Percentiles rank a stretch among this genome's conserved stretches.
Evolutionary conservation across 2,888 invertebrate genomes (phyloP).

Genomic region (Athalia cordata): DNA sequence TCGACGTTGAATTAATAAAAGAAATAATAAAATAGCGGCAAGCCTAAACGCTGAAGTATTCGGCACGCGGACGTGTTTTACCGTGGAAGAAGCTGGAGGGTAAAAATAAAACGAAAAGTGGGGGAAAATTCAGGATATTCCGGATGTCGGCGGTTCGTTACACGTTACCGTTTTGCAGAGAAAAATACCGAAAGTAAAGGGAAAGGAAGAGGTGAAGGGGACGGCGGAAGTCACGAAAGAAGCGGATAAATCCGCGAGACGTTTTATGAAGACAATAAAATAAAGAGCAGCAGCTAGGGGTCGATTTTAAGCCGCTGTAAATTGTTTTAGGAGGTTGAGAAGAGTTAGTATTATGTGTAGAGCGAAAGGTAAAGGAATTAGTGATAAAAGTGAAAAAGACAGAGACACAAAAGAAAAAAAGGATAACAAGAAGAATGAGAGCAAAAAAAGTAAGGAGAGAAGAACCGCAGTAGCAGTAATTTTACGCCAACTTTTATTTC

Average conservation of each 20-base stretch:
- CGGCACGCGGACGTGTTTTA: neutral
- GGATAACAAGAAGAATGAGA: constrained; percentile 6
- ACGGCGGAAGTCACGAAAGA: constrained; percentile 32
- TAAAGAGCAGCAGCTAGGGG: constrained; percentile 47
- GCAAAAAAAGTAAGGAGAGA: neutral
- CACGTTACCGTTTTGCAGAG: constrained; percentile 8
- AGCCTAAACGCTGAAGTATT: constrained; percentile 7
- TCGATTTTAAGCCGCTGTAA: constrained; percentile 52
- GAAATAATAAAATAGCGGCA: neutral
- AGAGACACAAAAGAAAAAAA: constrained; percentile 3
- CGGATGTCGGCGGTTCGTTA: constrained; percentile 14
- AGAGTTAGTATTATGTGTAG: neutral
- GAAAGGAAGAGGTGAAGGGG: neutral
- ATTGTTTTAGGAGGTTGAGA: constrained; percentile 49
- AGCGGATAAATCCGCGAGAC: constrained; percentile 48
- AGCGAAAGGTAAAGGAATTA: constrained; percentile 27
- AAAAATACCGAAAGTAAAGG: neutral
- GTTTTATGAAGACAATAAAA: constrained; percentile 54
- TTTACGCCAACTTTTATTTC: constrained; percentile 40
- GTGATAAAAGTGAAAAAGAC: constrained; percentile 20
- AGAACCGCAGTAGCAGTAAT: constrained; percentile 9
- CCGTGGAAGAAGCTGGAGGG: too few species aligned
- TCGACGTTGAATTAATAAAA: too few species aligned
- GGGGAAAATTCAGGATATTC: constrained; percentile 10
- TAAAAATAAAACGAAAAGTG: neutral